Evolutionary conservation across 1,140 invertebrate species (phyloP).

Genomic region (Trichogramma pretiosum): DNA sequence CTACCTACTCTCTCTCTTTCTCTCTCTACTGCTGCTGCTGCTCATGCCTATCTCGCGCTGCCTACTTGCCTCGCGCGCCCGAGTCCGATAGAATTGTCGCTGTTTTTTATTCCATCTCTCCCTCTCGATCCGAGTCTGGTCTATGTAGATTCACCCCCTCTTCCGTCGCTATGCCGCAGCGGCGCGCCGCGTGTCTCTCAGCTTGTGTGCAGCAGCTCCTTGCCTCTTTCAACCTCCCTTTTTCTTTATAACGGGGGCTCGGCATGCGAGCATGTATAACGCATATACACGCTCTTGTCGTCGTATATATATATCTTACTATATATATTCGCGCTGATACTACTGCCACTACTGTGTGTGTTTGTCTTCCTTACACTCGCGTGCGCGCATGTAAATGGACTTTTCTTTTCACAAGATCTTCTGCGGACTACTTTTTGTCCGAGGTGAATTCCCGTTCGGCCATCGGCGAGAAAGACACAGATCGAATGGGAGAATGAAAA

Average conservation of each 20-base stretch:
- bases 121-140: too few species aligned
- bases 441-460: not conserved
- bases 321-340: conserved; percentile 1
- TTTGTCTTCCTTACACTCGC: conserved; percentile 1
- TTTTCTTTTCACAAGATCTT: not conserved
- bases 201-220: too few species aligned
- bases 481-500: too few species aligned
- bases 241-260: too few species aligned
- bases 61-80: too few species aligned
- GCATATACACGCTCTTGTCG: not conserved
- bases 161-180: too few species aligned
- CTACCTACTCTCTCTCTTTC: conserved; percentile 4
- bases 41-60: too few species aligned
- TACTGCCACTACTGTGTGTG: not conserved
- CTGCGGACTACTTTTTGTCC: not conserved
- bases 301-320: not conserved
- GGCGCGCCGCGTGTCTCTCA: too few species aligned
- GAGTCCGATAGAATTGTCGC: too few species aligned
- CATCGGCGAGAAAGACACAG: too few species aligned
- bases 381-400: conserved; percentile 1
- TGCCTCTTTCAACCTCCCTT: not conserved
- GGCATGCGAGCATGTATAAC: not conserved
- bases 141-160: too few species aligned
- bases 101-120: too few species aligned
- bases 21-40: not conserved